phyloP scores from a whole-genome alignment of 2,888 invertebrate genomes.

The Acanthacorydalis orientalis region DNA sequence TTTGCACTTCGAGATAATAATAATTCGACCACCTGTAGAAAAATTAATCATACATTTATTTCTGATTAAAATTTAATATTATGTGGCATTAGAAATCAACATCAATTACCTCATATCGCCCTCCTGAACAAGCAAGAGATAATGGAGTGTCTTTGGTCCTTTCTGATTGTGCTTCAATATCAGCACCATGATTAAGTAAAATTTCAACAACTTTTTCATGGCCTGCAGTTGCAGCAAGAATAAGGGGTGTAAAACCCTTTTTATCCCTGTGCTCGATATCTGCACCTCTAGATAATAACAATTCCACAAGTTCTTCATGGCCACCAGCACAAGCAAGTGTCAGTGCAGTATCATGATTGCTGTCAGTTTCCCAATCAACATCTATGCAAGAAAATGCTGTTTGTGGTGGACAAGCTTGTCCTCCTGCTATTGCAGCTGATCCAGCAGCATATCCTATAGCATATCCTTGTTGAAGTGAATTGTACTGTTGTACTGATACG shows the following conservation, averaged over 20 bases:
- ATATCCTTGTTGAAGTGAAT: background rate
- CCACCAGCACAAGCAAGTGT: constrained; percentile 96
- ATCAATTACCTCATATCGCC: constrained; percentile 63
- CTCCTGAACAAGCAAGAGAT: constrained; percentile 93
- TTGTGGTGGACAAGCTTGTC: constrained; percentile 22
- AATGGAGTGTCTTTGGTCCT: constrained; percentile 97
- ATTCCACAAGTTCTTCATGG: constrained; percentile 86
- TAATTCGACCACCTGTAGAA: constrained; percentile 65
- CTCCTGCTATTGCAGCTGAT: constrained; percentile 11
- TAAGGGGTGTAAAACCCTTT: constrained; percentile 95
- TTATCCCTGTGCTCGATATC: constrained; percentile 98
- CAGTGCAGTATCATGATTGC: constrained; percentile 95
- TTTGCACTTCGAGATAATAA: constrained; percentile 80
- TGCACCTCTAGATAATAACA: constrained; percentile 80
- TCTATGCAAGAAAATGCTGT: constrained; percentile 63
- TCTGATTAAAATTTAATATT: background rate
- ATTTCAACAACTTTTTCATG: constrained; percentile 85
- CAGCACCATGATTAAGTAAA: constrained; percentile 84
- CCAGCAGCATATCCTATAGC: background rate
- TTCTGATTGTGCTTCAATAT: constrained; percentile 97
- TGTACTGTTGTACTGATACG: background rate
- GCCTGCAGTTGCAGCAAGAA: constrained; percentile 93
- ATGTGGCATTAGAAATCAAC: background rate
- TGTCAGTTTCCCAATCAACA: constrained; percentile 95
- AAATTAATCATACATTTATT: background rate